Base-by-base conservation (phyloP, 2,113 vertebrate species). In the Haemorhous mexicanus region DNA sequence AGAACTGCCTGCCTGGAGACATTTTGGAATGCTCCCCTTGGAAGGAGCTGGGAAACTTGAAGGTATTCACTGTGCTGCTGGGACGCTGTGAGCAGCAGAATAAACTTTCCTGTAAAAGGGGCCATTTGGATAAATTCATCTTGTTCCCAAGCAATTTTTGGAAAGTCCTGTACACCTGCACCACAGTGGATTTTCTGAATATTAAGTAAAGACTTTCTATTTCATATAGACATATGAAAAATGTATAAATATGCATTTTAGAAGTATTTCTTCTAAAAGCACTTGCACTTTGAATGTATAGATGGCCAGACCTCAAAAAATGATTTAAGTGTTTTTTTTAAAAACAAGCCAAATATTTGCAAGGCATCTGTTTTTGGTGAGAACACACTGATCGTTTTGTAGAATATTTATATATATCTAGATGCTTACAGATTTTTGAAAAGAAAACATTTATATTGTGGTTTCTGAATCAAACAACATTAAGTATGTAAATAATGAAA, bases 401-500 rank as follows among this genome's bases (percentile, higher is more conserved):
- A 80, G 63, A 85, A 58, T 82, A 95, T 95, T 91, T 96, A 85
- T 96, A 78, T 35, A 89, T 80, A 33, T 95, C 76, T 94, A 72
- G 92, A 94, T 97, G 94, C 96, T 96, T 94, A 95, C 80, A 82
- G 87, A 63, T 93, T 96, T 97, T 96, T 94, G 37, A 52, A 84
- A 98, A 94, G 94, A 97, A 98, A 98, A 97, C 97, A 97, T 98
- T 98, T 97, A 94, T 95, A 47, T 90, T 97, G 94, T 88, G 97
- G 97, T 96, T 97, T 96, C 87, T 93, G 95, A 97, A 97, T 98
- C 96, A 97, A 98, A 97, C 94, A 98, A 91, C 87, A 94, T 96
- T 98, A 98, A 98, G 98, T 98, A 98, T 97, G 97, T 97, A 97
- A 98, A 97, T 98, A 98, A 94, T 68, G 91, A 91, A 93, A 95